Conservation (phyloP, 92 coral and sea anemone genomes). For the Pocillopora meandrina region DNA sequence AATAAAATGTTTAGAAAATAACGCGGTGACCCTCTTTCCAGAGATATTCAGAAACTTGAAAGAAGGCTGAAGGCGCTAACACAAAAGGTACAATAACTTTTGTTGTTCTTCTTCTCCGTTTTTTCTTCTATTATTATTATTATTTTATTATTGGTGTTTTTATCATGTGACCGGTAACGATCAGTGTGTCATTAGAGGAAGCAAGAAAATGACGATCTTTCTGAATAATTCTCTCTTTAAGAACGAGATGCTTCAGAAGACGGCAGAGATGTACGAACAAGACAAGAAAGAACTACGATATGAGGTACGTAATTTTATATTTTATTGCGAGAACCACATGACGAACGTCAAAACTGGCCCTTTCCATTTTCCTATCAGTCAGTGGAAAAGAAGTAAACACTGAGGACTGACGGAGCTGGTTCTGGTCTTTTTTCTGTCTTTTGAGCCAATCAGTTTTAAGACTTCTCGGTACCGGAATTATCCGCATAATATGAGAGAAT, state of each 20-base stretch:
- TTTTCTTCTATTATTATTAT: not conserved
- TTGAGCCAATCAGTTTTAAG: too few species aligned
- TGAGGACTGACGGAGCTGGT: too few species aligned
- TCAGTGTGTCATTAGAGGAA: not conserved
- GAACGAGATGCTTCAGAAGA: slow-evolving; percentile 87
- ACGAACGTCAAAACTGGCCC: not conserved
- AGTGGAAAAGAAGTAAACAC: too few species aligned
- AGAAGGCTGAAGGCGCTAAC: slow-evolving; percentile 77
- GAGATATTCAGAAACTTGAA: slow-evolving; percentile 95
- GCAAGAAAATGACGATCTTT: not conserved
- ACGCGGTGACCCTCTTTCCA: slow-evolving; percentile 14
- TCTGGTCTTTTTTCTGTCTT: too few species aligned
- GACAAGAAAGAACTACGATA: slow-evolving; percentile 86
- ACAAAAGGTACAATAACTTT: slow-evolving; percentile 69
- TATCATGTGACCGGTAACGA: too few species aligned
- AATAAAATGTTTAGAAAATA: not conserved
- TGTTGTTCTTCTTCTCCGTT: not conserved
- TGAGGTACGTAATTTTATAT: slow-evolving; percentile 60
- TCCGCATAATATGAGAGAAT: too few species aligned
- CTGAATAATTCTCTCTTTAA: slow-evolving; percentile 6
- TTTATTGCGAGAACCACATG: not conserved
- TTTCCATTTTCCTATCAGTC: too few species aligned
- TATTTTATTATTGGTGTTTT: too few species aligned
- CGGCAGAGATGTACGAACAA: slow-evolving; percentile 80
- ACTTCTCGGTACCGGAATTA: too few species aligned